A percentile compares a stretch with the other conserved stretches of the same genome.
These are phyloP conservation scores for Amiota minor DNA, from an alignment of 2,888 invertebrate genomes.

Conservation along the genomic window DNA sequence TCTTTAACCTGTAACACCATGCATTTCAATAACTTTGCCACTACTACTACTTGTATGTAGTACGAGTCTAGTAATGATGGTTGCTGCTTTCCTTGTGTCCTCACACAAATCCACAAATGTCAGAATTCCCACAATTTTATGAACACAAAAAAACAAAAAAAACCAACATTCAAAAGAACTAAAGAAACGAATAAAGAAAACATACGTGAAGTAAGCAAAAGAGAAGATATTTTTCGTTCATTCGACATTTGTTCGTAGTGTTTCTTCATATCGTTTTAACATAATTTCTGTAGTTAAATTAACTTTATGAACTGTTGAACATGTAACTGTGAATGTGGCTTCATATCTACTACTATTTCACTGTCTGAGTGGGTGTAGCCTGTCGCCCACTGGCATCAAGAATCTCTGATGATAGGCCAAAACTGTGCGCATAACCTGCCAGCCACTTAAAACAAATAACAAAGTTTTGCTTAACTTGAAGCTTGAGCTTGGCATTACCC, in stretches of 20 bases:
- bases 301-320: constrained; percentile 71
- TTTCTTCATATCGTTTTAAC: constrained; percentile 68
- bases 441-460: constrained; percentile 69
- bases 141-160: neutral
- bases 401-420: neutral
- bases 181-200: constrained; percentile 13
- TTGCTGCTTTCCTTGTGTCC: neutral
- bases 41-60: too few relatives aligned
- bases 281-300: constrained; percentile 69
- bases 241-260: constrained; percentile 34
- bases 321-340: constrained; percentile 7
- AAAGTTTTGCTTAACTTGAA: constrained; percentile 68
- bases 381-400: too few relatives aligned
- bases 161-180: constrained; percentile 18
- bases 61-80: too few relatives aligned
- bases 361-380: neutral
- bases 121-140: constrained; percentile 55
- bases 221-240: too few relatives aligned
- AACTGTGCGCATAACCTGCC: constrained; percentile 55
- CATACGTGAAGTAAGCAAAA: neutral
- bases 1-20: constrained; percentile 53
- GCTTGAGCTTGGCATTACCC: constrained; percentile 41
- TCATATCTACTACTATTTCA: neutral
- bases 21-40: constrained; percentile 59
- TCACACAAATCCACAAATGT: constrained; percentile 44